Percentiles rank a stretch among this genome's conserved stretches.
phyloP scores from a whole-genome alignment of 2,113 vertebrate species.

The Noturus placidus region DNA sequence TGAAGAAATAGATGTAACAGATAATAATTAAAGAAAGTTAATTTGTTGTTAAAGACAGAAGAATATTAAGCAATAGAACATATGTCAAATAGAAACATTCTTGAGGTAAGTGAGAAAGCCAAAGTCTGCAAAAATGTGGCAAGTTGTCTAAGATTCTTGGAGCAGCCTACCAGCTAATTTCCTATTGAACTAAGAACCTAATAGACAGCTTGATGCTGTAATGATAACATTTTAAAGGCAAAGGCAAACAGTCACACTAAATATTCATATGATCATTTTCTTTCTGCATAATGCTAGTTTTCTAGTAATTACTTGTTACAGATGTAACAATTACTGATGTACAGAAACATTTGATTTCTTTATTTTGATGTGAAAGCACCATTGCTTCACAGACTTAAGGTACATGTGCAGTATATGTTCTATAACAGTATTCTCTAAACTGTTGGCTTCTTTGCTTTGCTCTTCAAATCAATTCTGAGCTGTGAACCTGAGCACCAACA shows the following conservation, averaged over 20 bases:
- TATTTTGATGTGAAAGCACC: neutral
- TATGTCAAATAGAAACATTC: neutral
- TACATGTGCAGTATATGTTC: neutral
- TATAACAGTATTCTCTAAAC: neutral
- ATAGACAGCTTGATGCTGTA: neutral
- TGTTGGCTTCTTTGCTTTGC: neutral
- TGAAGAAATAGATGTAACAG: neutral
- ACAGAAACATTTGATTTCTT: neutral
- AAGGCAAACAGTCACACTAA: neutral
- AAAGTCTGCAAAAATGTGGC: neutral
- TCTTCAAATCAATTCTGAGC: neutral
- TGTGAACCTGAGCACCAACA: neutral
- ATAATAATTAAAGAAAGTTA: neutral
- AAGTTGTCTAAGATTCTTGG: neutral
- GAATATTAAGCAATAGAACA: neutral
- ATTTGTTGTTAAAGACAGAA: neutral
- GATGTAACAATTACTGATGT: too few relatives aligned
- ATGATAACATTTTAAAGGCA: neutral
- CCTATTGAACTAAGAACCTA: neutral
- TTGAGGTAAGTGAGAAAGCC: neutral
- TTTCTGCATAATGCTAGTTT: neutral
- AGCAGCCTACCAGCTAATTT: neutral
- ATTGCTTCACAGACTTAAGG: neutral
- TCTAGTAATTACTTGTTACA: too few relatives aligned
- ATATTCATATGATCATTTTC: neutral